Evolutionary conservation across 2,113 vertebrate genomes (phyloP).

Genomic region (Channa maculata): DNA sequence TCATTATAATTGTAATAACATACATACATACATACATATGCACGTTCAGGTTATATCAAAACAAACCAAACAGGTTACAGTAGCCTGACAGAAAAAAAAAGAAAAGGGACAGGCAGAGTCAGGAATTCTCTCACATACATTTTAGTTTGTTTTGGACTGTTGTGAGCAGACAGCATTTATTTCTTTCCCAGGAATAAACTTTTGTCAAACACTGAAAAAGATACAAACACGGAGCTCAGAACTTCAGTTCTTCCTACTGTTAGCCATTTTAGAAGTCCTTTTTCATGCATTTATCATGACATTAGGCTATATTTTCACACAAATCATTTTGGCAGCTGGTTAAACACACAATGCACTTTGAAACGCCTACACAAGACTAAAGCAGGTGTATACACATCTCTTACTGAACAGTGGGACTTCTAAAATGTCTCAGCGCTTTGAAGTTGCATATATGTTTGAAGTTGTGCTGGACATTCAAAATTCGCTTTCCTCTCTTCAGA

Average conservation of each 20-base stretch:
- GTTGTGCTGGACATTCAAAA: conserved; percentile 3
- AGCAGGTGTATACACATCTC: conserved; percentile 2
- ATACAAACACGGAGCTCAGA: conserved; percentile 16
- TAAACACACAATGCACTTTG: not conserved
- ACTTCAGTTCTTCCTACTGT: not conserved
- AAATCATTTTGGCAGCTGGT: conserved; percentile 3
- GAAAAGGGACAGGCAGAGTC: conserved; percentile 61
- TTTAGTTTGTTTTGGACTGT: not conserved
- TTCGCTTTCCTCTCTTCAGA: conserved; percentile 7
- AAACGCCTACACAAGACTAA: conserved; percentile 5
- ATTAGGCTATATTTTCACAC: conserved; percentile 8
- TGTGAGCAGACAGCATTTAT: not conserved
- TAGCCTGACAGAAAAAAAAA: conserved; percentile 50
- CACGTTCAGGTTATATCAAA: conserved; percentile 77
- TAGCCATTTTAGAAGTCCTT: conserved; percentile 22
- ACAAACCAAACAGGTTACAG: conserved; percentile 72
- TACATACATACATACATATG: conserved; percentile 69
- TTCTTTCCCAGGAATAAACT: conserved; percentile 30
- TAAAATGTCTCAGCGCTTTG: conserved; percentile 21
- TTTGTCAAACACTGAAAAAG: conserved; percentile 10
- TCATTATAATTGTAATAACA: conserved; percentile 62
- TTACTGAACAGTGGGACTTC: not conserved
- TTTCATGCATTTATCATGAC: conserved; percentile 30
- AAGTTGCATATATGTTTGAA: conserved; percentile 20
- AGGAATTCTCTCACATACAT: conserved; percentile 49